Evolutionary conservation across 2,797 vertebrate genomes (phyloP), one percentile per base, ranked within the genome.

Genomic region (Cynodonichthys magdalenae): DNA sequence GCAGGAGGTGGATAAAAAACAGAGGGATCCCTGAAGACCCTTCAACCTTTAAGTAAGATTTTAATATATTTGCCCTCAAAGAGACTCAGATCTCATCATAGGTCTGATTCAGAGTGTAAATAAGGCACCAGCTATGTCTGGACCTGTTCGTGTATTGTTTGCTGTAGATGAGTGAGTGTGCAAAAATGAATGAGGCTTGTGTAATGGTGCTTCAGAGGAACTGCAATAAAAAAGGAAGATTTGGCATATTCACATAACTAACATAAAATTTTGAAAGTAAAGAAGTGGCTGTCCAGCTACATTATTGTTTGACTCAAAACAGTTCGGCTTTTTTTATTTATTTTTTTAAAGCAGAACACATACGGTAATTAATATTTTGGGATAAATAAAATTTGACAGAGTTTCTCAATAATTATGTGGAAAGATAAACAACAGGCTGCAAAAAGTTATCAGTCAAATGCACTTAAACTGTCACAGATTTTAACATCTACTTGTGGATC

Each of bases 81-180:
- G 45, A 64, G 3, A 70, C 18, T 24, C 53, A 64, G 63, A 75
- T 81, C 73, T 83, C 68, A 75, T 19, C 15, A n/a, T 18, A 53
- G 70, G 73, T 15, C 24, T 39, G 2, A 34, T 57, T 3, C 1
- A 6, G 15, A 14, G 12, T 39, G 8, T 7, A 34, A 34, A 34
- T 8, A 34, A 8, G 31, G 28, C 24, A 48, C 42, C 12, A 41
- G 39, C 28, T 36, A n/a, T 29, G 24, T 55, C 31, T 14, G 15
- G 29, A 54, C 24, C 27, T 19, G 36, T 42, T 19, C 45, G 34
- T 31, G 36, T 51, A 45, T 54, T 50, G 53, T 29, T 51, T 41
- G 17, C 41, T 31, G 6, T 46, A 50, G 42, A 51, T 46, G 31
- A 54, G 14, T 53, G 19, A 27, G 36, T 6, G 46, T 10, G 20